Evolutionary conservation across 2,113 vertebrate genomes (phyloP).

Genomic region (Ceyx cyanopectus): DNA sequence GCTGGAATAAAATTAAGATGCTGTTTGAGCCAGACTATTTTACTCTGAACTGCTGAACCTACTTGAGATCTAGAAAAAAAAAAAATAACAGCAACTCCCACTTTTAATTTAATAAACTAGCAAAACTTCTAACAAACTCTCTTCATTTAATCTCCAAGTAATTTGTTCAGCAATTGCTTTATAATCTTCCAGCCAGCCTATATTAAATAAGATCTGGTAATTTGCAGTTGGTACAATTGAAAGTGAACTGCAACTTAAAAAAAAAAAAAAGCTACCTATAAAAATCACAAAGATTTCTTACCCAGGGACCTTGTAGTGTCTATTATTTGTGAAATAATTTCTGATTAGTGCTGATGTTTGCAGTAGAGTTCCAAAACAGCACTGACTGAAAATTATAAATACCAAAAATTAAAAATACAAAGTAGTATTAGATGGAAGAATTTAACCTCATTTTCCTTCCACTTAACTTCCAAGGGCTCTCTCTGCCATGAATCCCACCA

Average conservation of each 20-base stretch:
- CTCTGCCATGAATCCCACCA: neutral
- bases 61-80: neutral
- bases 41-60: neutral
- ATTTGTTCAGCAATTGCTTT: neutral
- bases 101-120: neutral
- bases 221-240: neutral
- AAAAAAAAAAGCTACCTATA: neutral
- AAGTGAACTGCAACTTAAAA: neutral
- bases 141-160: neutral
- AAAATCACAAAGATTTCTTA: neutral
- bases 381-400: neutral
- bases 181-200: neutral
- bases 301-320: neutral
- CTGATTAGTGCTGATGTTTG: neutral
- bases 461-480: neutral
- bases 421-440: neutral
- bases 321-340: neutral
- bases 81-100: neutral
- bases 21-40: neutral
- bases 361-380: neutral
- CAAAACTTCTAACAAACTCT: neutral
- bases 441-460: neutral
- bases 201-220: neutral
- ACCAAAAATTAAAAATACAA: no score
- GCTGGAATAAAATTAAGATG: neutral